Evolutionary conservation across 2,888 invertebrate genomes (phyloP), one percentile per base, ranked within the genome.

Genomic region (Myathropa florea): DNA sequence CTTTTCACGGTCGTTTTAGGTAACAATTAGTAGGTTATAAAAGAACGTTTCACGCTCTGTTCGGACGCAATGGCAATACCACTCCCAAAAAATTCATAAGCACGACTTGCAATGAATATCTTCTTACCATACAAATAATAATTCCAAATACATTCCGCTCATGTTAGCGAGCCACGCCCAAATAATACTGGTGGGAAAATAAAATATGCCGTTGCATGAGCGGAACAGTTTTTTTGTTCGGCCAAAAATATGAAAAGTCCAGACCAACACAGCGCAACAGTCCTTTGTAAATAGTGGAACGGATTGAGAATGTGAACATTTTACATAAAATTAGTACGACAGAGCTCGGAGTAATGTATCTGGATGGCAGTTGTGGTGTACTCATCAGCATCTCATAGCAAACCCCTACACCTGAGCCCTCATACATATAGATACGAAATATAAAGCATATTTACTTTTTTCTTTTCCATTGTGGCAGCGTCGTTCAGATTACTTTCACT

Each of bases 261-360:
- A 24, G 14, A 24, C 24, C 57, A 57, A 57, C 12, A 36, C 21
- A 59, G 30, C 21, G 55, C 61, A 70, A 70, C 68, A 70, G 68
- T 63, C 21, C 28, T 53, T 36, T 36, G 10, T 46, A 7, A 7
- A 18, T 46, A 46, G 46, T n/a, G 36, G 39, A 67, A 59, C 30
- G 23, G 28, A 10, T 46, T 39, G 77, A 12, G n/a, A 26, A 55
- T 61, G 61, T 53, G 72, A 63, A 46, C 61, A 78, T 77, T 77
- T 64, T 39, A 71, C 70, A 71, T 57, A 71, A 59, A 78, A 78
- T 46, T 46, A 71, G 57, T 71, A 64, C 36, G 36, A 28, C 63
- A 57, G 23, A 33, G 28, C 21, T 46, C 46, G 18, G 26, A 64
- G 55, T 28, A 68, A 68, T 68, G 64, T 2, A 14, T 57, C 57